Evolutionary conservation across 2,888 invertebrate genomes (phyloP).

Genomic region (Scaptodrosophila latifasciaeformis): DNA sequence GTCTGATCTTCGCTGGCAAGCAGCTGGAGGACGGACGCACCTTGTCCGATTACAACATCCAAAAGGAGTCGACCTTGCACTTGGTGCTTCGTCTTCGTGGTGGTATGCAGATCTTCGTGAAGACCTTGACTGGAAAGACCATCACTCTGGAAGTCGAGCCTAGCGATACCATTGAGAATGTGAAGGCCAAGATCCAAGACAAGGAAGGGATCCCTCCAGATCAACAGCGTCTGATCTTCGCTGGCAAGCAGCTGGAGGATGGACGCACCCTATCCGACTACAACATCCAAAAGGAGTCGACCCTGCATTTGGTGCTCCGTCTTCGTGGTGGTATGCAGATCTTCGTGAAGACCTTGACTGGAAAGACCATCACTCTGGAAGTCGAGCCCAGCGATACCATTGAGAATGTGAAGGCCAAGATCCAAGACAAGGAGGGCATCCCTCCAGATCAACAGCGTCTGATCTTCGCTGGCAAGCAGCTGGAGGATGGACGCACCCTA

Average conservation of each 20-base stretch:
- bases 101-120: conserved; percentile 51
- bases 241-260: conserved; percentile 44
- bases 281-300: conserved; percentile 46
- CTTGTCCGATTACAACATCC: conserved; percentile 42
- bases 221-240: conserved; percentile 46
- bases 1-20: conserved; percentile 44
- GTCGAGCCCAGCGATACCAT: conserved; percentile 53
- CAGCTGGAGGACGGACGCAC: conserved; percentile 48
- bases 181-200: conserved; percentile 45
- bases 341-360: conserved; percentile 61
- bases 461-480: conserved; percentile 63
- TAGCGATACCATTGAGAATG: conserved; percentile 39
- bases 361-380: conserved; percentile 51
- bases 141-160: conserved; percentile 42
- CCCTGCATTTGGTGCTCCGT: conserved; percentile 42
- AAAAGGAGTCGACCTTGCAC: conserved; percentile 42
- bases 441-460: conserved; percentile 68
- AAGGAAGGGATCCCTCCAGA: conserved; percentile 49
- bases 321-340: conserved; percentile 56
- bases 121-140: conserved; percentile 43
- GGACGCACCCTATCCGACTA: conserved; percentile 42
- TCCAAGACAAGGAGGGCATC: conserved; percentile 65
- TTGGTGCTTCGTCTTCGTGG: conserved; percentile 45
- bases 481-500: conserved; percentile 63
- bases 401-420: conserved; percentile 63